These are phyloP conservation scores for Thymelicus sylvestris DNA, from an alignment of 2,888 invertebrate genomes.

Conservation along the genomic window DNA sequence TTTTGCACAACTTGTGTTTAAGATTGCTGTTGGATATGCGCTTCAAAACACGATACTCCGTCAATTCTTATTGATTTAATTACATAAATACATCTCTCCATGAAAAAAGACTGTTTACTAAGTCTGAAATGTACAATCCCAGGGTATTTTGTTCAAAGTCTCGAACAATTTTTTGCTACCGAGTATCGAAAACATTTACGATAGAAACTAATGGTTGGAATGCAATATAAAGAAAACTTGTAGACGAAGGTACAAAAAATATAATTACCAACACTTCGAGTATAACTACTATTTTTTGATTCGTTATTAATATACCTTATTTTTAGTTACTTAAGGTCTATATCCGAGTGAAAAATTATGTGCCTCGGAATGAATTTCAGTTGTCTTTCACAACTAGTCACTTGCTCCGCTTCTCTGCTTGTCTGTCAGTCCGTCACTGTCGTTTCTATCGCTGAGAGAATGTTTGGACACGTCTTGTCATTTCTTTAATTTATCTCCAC, in stretches of 20 bases:
- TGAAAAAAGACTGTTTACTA: no score
- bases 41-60: no score
- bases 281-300: background rate
- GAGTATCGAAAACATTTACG: background rate
- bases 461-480: conserved; percentile 8
- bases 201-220: background rate
- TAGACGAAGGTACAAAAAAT: background rate
- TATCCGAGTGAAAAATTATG: background rate
- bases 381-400: conserved; percentile 11
- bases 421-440: conserved; percentile 8
- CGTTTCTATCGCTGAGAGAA: conserved; percentile 3
- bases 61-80: no score
- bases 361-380: conserved; percentile 21
- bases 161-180: background rate
- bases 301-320: background rate
- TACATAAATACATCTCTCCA: no score
- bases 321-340: background rate
- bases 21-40: no score
- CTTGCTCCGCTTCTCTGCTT: conserved; percentile 5
- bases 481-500: conserved; percentile 9
- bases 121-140: no score
- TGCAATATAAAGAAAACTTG: background rate
- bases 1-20: no score
- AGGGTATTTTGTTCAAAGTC: background rate
- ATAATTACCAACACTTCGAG: background rate